Evolutionary conservation across 2,888 invertebrate genomes (phyloP).

Genomic region (Iphiclides podalirius): DNA sequence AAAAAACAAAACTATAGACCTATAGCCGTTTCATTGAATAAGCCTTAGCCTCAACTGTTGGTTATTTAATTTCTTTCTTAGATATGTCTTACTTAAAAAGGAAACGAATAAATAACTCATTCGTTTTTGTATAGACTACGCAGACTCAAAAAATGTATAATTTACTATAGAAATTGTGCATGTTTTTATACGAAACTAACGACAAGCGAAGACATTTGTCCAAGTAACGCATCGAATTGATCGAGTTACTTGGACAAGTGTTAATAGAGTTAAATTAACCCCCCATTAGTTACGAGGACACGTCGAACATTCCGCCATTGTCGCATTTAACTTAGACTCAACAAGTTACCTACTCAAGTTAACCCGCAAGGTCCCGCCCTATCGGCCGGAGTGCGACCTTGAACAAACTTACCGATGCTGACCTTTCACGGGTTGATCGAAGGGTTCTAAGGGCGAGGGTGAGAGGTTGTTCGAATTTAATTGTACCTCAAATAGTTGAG

Average conservation of each 20-base stretch:
- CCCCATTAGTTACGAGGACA: background rate
- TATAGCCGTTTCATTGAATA: no score
- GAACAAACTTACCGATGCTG: constrained; percentile 22
- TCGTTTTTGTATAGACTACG: no score
- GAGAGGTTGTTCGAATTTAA: background rate
- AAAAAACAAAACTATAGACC: no score
- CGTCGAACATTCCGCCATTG: constrained; percentile 6
- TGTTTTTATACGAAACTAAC: no score
- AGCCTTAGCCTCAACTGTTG: no score
- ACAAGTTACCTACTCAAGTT: constrained; percentile 17
- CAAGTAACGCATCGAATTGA: no score
- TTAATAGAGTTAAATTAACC: background rate
- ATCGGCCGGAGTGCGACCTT: constrained; percentile 15
- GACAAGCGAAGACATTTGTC: no score
- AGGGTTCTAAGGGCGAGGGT: constrained; percentile 18
- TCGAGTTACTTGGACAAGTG: background rate
- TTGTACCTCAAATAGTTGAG: background rate
- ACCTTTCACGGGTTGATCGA: constrained; percentile 17
- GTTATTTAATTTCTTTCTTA: no score
- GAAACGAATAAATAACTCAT: no score
- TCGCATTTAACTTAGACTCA: constrained; percentile 16
- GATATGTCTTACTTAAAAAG: no score
- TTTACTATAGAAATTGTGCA: no score
- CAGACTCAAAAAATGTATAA: no score
- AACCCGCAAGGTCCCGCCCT: constrained; percentile 14